These are phyloP conservation scores for Heliconius hewitsoni DNA, from an alignment of 1,140 invertebrate genomes.

Conservation along the genomic window DNA sequence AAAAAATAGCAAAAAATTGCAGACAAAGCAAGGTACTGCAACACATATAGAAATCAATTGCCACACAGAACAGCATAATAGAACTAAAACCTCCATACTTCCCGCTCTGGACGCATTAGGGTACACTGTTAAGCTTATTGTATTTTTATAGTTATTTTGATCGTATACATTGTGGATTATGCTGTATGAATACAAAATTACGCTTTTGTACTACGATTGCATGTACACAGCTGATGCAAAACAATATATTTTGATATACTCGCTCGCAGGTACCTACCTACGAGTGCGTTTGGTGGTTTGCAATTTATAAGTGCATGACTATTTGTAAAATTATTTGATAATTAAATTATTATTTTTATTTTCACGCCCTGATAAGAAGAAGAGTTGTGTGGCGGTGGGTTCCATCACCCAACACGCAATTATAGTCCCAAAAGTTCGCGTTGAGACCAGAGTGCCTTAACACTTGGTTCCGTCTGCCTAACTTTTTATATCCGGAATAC, in stretches of 20 bases:
- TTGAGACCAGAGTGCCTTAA: no score
- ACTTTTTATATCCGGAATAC: no score
- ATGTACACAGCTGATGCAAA: slow-evolving; percentile 9
- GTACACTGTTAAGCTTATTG: slow-evolving; percentile 2
- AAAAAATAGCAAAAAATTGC: background rate
- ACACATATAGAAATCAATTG: background rate
- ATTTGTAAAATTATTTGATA: no score
- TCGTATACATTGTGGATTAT: slow-evolving; percentile 15
- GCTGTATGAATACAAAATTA: slow-evolving; percentile 5
- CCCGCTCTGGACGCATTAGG: slow-evolving; percentile 3
- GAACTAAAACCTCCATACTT: slow-evolving; percentile 1
- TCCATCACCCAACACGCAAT: no score
- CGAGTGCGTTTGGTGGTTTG: background rate
- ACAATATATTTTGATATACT: background rate
- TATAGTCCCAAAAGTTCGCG: no score
- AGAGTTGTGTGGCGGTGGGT: no score
- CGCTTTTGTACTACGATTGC: slow-evolving; percentile 1
- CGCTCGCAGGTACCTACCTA: no score
- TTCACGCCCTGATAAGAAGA: no score
- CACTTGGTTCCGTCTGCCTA: no score
- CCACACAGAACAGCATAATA: background rate
- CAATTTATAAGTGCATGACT: background rate
- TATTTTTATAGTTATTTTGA: slow-evolving; percentile 14
- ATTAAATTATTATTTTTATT: no score
- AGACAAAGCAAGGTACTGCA: background rate